phyloP scores from a whole-genome alignment of 2,888 invertebrate genomes.

The Heteropelma amictum region DNA sequence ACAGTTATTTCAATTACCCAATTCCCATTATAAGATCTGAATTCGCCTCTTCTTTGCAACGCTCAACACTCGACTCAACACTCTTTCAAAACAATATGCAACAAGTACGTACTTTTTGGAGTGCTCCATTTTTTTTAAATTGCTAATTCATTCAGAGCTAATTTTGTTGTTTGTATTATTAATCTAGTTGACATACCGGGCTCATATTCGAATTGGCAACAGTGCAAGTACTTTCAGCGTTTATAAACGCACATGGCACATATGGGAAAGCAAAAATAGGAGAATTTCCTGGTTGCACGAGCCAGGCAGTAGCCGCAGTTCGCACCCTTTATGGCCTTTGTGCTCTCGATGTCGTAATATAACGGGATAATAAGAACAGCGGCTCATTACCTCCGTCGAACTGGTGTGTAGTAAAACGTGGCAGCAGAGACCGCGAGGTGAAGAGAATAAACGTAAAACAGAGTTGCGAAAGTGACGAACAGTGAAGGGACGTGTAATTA shows the following conservation, averaged over 20 bases:
- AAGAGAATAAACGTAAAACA: conserved; percentile 13
- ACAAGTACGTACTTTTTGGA: no score
- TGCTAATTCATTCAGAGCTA: no score
- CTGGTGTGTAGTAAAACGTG: not conserved
- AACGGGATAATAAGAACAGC: conserved; percentile 50
- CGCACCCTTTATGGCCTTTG: conserved; percentile 26
- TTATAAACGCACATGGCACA: not conserved
- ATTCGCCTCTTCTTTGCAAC: no score
- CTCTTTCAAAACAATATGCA: no score
- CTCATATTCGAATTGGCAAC: no score
- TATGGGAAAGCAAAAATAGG: not conserved
- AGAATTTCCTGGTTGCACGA: conserved; percentile 35
- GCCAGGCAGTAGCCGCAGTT: conserved; percentile 10
- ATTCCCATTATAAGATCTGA: no score
- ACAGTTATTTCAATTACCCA: no score
- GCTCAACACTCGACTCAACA: no score
- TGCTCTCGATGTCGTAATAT: conserved; percentile 53
- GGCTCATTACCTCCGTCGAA: conserved; percentile 44
- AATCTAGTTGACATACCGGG: no score
- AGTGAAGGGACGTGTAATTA: conserved; percentile 38
- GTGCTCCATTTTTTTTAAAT: no score
- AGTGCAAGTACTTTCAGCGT: not conserved
- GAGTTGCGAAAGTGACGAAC: conserved; percentile 7
- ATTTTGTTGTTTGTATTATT: not conserved
- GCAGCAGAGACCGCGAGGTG: not conserved